Evolutionary conservation across 2,113 vertebrate species (phyloP), one percentile per base, ranked within the genome.

Genomic region (Peromyscus polionotus): DNA sequence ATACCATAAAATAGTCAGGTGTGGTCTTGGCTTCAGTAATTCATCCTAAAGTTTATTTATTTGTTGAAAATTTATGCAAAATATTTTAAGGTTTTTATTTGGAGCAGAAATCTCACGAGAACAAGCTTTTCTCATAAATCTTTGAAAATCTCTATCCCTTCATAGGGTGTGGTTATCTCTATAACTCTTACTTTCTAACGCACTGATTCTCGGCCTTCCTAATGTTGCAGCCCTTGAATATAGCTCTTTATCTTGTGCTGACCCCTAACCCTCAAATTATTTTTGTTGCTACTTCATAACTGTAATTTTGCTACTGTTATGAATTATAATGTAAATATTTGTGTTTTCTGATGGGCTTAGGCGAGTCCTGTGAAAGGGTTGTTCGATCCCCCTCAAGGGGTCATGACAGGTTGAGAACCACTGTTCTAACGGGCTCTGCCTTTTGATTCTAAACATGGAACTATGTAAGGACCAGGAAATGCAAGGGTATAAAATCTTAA

Each of bases 1-100:
- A 51, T 54, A 39, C 36, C 45, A 89, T 77, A 22, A 93, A 96
- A 87, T 72, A 51, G 67, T 84, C 24, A 22, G 80, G 22, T 59
- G 48, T 79, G 54, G 88, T 73, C 83, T 81, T 84, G 31, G 33
- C 88, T 97, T 95, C 8, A 28, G 48, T 95, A 92, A 85, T 80
- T 45, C 76, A 54, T 36, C 3, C 45, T 88, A 92, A 88, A 92
- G 48, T 92, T 33, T 90, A 51, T 93, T 92, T 96, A 77, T 83
- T 94, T 93, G 63, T 96, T 36, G 61, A 96, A 91, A 90, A 90
- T 26, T 70, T 84, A 80, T 59, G 31, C 63, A 97, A 88, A 95
- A 95, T 96, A 31, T 77, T 22, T 73, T 81, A 84, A 72, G 13
- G 48, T 63, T 95, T 96, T 96, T 59, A 77, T 87, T 28, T 81